Evolutionary conservation across 2,888 invertebrate genomes (phyloP).

Genomic region (Cepaea hortensis): DNA sequence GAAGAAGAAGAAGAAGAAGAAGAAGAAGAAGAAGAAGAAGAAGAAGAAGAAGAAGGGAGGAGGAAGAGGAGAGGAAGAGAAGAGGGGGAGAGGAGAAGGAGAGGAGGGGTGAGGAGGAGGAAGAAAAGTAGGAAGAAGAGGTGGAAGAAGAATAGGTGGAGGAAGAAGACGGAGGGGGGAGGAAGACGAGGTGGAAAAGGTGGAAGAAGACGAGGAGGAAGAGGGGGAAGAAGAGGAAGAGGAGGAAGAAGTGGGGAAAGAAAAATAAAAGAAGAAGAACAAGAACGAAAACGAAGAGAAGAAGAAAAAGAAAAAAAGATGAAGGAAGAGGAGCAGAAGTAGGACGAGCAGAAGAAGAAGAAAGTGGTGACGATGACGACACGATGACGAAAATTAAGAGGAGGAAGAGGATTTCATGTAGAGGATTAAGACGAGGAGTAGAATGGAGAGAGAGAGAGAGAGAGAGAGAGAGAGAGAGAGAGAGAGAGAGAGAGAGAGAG

Average conservation of each 20-base stretch:
- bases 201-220: neutral
- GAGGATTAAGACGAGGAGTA: no score
- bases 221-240: neutral
- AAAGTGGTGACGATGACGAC: neutral
- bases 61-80: neutral
- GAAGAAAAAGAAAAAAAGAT: no score
- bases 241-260: neutral
- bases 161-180: no score
- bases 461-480: neutral
- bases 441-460: neutral
- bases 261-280: no score
- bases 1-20: neutral
- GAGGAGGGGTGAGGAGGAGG: no score
- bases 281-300: no score
- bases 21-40: neutral
- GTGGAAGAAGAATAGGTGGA: no score
- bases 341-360: neutral
- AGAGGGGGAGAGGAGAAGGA: no score
- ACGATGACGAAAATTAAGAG: neutral
- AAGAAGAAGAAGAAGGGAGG: neutral
- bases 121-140: no score
- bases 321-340: no score
- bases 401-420: neutral
- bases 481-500: neutral
- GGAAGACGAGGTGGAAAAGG: no score